Base-by-base conservation (phyloP, 2,888 invertebrate genomes). In the Chironomus riparius region DNA sequence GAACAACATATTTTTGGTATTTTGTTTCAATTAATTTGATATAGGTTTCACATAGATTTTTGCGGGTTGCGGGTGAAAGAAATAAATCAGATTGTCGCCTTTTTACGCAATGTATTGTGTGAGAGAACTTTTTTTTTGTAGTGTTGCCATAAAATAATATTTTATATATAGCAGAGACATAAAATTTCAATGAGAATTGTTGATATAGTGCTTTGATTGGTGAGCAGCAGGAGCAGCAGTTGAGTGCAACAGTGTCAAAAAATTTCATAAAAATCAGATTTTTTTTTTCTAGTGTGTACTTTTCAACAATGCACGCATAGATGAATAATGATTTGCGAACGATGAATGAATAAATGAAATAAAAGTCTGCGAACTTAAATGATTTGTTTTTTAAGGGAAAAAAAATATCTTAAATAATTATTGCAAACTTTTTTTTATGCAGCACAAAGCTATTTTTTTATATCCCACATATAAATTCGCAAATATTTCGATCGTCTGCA, bases 41-140 rank as follows among this genome's bases (percentile, higher is more conserved):
- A 65, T 65, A 65, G 21, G 65, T 65, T 65, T 24, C 22, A 65
- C 22, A 65, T 21, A 65, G 65, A 65, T 65, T 65, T 65, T 65
- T 65, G 65, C 65, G 65, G 65, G 65, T 65, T 65, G 22, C 13
- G 65, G 50, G 62, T 50, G 15, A 62, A 72, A 72, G 72, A 72
- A 50, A 22, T 61, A 62, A 72, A 72, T 72, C 72, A 72, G 72
- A 72, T 72, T 72, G 61, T 61, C 72, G 47, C 62, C 72, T 62
- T 62, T 72, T 38, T 62, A 13, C 47, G 70, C 56, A 22, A 48
- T 70, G 3, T n/a, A 70, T 70, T 48, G 21, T 13, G 24, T 65
- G 13, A 12, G 22, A 3, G 62, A 38, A n/a, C n/a, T n/a, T n/a
- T n/a, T n/a, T n/a, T n/a, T n/a, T n/a, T 38, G 6, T 5, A 62